Base-by-base conservation (phyloP, 2,888 invertebrate species). In the Prosapia bicincta region DNA sequence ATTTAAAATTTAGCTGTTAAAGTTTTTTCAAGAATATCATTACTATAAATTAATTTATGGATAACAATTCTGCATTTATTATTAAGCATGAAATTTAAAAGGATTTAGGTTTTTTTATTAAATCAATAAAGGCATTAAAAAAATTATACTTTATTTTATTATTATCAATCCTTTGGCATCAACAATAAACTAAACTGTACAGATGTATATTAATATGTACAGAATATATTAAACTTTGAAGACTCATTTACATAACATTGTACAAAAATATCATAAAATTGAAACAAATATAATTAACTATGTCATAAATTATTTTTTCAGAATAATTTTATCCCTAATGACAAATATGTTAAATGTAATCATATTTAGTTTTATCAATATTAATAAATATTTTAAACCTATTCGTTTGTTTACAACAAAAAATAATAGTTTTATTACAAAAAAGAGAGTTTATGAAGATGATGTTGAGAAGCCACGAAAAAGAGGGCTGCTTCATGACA, bases 141-240 rank as follows among this genome's bases (percentile, higher is more conserved):
- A 54, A 54, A 54, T 20, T 54, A n/a, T 54, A 54, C 20, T 54
- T 54, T 54, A 54, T 54, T 54, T 54, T 54, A 54, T 54, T 54
- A 54, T 54, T 54, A 54, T 54, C 54, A 54, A 54, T 54, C n/a
- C 54, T 54, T 54, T 54, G 54, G 54, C 54, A 54, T 54, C 54
- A 54, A 54, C 54, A 54, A 20, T 54, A n/a, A 54, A 54, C 7
- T 54, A n/a, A 54, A 54, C 54, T 54, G 54, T 54, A 54, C 54
- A 54, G 20, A 1, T 54, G n/a, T 20, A 20, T 20, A 20, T 20
- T 20, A 54, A 20, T 54, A 54, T 54, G 54, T 54, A 54, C 54
- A 54, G n/a, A 20, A 54, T 54, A 54, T 54, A 54, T 10, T 54
- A 54, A 54, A 54, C 54, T 54, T 54, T 54, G 54, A 20, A 54